Evolutionary conservation across 2,113 vertebrate species (phyloP).

Genomic region (Athene noctua): DNA sequence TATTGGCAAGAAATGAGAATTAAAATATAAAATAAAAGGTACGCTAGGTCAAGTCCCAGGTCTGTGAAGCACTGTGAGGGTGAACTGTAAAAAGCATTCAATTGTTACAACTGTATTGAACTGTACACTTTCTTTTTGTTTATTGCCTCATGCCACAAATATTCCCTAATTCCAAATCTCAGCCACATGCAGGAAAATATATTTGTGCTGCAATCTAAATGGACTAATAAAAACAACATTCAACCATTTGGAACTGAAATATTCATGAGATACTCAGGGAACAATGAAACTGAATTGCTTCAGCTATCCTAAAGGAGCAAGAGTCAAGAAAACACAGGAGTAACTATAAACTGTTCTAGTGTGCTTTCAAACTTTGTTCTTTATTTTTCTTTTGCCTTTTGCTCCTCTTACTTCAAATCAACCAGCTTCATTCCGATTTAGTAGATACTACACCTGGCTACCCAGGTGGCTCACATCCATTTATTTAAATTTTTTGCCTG

Average conservation of each 20-base stretch:
- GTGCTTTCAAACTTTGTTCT: slow-evolving; percentile 49
- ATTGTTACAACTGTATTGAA: slow-evolving; percentile 41
- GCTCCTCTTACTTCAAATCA: slow-evolving; percentile 34
- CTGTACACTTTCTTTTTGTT: slow-evolving; percentile 44
- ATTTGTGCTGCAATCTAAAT: slow-evolving; percentile 67
- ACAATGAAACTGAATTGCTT: slow-evolving; percentile 73
- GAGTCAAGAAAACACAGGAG: slow-evolving; percentile 58
- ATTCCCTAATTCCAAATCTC: slow-evolving; percentile 53
- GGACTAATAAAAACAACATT: slow-evolving; percentile 70
- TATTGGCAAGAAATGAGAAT: slow-evolving; percentile 17
- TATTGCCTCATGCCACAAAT: slow-evolving; percentile 46
- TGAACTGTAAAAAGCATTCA: slow-evolving; percentile 46
- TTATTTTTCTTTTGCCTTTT: slow-evolving; percentile 23
- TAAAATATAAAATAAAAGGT: slow-evolving; percentile 40
- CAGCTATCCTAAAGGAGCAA: slow-evolving; percentile 67
- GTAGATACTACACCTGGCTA: neutral
- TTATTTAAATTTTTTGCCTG: neutral
- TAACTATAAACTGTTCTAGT: slow-evolving; percentile 52
- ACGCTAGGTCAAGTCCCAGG: neutral
- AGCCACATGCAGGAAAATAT: slow-evolving; percentile 55
- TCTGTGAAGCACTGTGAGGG: neutral
- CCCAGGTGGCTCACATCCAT: neutral
- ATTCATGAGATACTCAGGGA: slow-evolving; percentile 73
- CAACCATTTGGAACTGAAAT: slow-evolving; percentile 75
- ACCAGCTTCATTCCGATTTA: neutral